phyloP scores from a whole-genome alignment of 1,140 invertebrate genomes.

The Scaptomyza pallida region DNA sequence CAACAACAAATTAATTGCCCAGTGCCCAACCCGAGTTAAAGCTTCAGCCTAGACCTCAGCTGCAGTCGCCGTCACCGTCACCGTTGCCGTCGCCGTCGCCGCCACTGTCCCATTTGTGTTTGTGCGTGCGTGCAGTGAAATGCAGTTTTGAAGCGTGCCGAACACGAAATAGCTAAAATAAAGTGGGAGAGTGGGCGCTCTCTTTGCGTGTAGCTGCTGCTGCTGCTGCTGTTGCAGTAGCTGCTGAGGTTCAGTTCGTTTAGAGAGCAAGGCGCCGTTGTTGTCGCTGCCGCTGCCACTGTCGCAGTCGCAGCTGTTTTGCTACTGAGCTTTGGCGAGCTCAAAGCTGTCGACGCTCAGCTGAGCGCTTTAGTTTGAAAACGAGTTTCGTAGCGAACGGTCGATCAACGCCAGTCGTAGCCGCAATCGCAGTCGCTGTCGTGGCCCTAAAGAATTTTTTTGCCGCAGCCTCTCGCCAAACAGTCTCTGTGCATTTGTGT shows the following conservation, averaged over 20 bases:
- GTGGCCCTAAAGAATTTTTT: constrained; percentile 58
- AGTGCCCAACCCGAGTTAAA: constrained; percentile 28
- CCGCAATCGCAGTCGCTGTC: constrained; percentile 23
- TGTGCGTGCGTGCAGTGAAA: constrained; percentile 36
- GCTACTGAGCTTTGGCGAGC: constrained; percentile 41
- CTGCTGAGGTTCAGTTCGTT: constrained; percentile 15
- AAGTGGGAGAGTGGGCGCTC: constrained; percentile 3
- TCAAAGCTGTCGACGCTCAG: constrained; percentile 52
- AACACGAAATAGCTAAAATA: constrained; percentile 1
- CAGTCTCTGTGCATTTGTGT: not conserved
- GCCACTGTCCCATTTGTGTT: constrained; percentile 23
- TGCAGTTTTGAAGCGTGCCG: constrained; percentile 44
- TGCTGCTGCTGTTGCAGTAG: constrained; percentile 16
- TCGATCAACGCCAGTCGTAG: constrained; percentile 62
- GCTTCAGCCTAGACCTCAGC: constrained; percentile 12
- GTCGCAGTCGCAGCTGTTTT: constrained; percentile 33
- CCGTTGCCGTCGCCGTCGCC: constrained; percentile 3
- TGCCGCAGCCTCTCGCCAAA: constrained; percentile 32
- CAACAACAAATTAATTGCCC: constrained; percentile 31
- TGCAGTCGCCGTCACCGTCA: constrained; percentile 4
- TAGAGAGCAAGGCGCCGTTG: constrained; percentile 11
- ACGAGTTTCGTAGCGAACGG: constrained; percentile 76
- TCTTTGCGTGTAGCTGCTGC: constrained; percentile 34
- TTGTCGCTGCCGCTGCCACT: not conserved
- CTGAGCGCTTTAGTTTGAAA: constrained; percentile 72